A percentile compares a stretch with the other conserved stretches of the same genome.
phyloP scores from a whole-genome alignment of 2,888 invertebrate genomes.

The Thysanoteuthis rhombus region DNA sequence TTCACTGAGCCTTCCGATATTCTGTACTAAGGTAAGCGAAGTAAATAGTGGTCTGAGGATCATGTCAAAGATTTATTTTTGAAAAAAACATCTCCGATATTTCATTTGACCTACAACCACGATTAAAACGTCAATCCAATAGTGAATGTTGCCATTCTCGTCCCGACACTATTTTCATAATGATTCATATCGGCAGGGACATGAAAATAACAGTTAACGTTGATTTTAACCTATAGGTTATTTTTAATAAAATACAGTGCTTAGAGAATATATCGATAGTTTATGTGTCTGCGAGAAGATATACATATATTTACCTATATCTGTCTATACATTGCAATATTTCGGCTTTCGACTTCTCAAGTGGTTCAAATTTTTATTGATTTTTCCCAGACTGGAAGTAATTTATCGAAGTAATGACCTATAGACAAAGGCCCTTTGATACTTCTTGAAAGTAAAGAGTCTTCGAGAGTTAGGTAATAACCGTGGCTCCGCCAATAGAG shows the following conservation, averaged over 20 bases:
- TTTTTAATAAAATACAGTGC: not conserved
- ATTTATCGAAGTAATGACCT: not conserved
- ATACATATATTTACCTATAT: not conserved
- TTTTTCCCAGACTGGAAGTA: not conserved
- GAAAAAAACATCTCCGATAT: too few relatives aligned
- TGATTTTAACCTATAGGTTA: not conserved
- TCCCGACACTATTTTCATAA: too few relatives aligned
- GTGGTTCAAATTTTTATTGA: slow-evolving; percentile 12
- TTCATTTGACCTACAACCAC: too few relatives aligned
- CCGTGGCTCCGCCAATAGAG: not conserved
- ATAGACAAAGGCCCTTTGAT: not conserved
- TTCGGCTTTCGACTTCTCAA: not conserved
- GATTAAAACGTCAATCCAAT: too few relatives aligned
- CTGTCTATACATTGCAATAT: not conserved
- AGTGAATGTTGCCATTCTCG: too few relatives aligned
- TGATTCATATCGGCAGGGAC: too few relatives aligned
- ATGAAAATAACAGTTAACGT: not conserved
- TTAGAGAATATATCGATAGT: not conserved
- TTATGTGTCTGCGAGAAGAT: not conserved
- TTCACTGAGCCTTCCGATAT: too few relatives aligned
- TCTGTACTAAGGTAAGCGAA: too few relatives aligned
- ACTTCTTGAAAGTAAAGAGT: not conserved
- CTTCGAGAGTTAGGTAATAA: not conserved
- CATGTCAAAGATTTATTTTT: too few relatives aligned
- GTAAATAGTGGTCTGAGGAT: too few relatives aligned